Evolutionary conservation across 2,113 vertebrate genomes (phyloP).

Genomic region (Embiotoca jacksoni): DNA sequence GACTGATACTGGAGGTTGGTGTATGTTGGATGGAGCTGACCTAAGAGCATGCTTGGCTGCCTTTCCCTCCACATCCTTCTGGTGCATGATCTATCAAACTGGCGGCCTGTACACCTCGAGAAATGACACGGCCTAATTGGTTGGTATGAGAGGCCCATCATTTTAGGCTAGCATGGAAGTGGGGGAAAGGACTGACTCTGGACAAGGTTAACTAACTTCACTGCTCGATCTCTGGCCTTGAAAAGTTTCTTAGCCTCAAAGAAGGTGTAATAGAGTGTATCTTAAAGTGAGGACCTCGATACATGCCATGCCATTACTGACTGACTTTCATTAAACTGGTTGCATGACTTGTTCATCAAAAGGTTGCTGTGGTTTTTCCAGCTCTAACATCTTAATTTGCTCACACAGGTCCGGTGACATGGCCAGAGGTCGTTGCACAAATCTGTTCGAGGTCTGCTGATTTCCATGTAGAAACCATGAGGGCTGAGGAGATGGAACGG

Average conservation of each 20-base stretch:
- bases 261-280: constrained; percentile 23
- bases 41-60: constrained; percentile 72
- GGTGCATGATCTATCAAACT: constrained; percentile 79
- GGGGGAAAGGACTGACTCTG: constrained; percentile 53
- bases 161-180: constrained; percentile 56
- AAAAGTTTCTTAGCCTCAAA: constrained; percentile 46
- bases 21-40: constrained; percentile 70
- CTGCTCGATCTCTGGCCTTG: constrained; percentile 51
- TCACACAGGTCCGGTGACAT: constrained; percentile 45
- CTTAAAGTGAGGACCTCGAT: constrained; percentile 3
- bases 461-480: constrained; percentile 52
- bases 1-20: constrained; percentile 48
- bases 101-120: constrained; percentile 52
- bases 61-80: constrained; percentile 63
- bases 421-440: constrained; percentile 38
- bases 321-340: constrained; percentile 6
- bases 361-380: constrained; percentile 8
- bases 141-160: constrained; percentile 79
- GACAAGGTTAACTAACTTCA: constrained; percentile 82
- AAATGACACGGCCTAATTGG: constrained; percentile 83
- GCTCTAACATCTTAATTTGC: constrained; percentile 47
- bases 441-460: constrained; percentile 47
- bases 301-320: constrained; percentile 4
- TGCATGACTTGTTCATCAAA: constrained; percentile 16
- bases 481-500: constrained; percentile 38